These are phyloP conservation scores for Pogonocichla stellata DNA, from an alignment of 2,113 vertebrate genomes.

Conservation along the genomic window DNA sequence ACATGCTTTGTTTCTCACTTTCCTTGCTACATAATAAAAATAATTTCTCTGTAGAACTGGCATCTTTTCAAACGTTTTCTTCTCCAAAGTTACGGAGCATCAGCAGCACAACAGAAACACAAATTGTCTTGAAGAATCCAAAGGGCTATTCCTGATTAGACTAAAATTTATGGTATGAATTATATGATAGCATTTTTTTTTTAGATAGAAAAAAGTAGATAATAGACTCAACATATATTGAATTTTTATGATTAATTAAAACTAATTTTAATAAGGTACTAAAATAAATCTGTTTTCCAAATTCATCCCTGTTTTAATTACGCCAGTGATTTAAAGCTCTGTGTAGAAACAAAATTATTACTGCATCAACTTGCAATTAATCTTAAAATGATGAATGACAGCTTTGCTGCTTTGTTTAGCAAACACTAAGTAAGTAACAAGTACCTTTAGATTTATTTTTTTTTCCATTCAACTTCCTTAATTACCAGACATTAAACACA, in stretches of 20 bases:
- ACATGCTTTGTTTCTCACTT: not conserved
- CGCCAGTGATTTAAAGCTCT: not conserved
- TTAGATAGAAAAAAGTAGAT: not conserved
- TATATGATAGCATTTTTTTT: not conserved
- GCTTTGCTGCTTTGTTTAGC: slow-evolving; percentile 27
- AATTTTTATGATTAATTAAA: not conserved
- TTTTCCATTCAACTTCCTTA: not conserved
- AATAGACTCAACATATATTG: not conserved
- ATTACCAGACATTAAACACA: not conserved
- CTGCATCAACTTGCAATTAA: not conserved
- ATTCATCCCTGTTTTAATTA: not conserved
- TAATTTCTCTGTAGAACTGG: not conserved
- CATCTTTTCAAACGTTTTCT: not conserved
- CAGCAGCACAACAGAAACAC: not conserved
- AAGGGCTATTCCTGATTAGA: not conserved
- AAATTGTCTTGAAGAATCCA: not conserved
- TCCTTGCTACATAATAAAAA: not conserved
- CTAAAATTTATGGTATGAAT: not conserved
- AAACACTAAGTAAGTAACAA: slow-evolving; percentile 21
- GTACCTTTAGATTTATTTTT: not conserved
- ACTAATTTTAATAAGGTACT: not conserved
- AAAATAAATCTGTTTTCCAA: slow-evolving; percentile 16
- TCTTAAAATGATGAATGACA: not conserved
- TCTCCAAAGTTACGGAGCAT: not conserved
- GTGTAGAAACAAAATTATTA: slow-evolving; percentile 11